These are phyloP conservation scores for Hemitrygon akajei DNA, from an alignment of 2,797 vertebrate species.

Conservation along the genomic window DNA sequence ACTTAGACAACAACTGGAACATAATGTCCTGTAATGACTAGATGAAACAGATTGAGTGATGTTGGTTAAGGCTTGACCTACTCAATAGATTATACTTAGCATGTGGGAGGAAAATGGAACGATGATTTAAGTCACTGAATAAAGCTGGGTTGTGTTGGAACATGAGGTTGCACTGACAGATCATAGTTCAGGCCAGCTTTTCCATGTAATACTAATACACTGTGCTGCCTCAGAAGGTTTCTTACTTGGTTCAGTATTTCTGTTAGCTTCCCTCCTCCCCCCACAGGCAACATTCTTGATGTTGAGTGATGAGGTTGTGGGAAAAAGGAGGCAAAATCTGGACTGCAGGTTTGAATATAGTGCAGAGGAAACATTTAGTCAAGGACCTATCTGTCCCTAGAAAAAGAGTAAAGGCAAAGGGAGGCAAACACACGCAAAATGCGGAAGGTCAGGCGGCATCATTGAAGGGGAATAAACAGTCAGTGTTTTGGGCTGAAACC, in stretches of 20 bases:
- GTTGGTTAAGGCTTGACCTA: too few relatives aligned
- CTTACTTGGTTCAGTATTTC: background rate
- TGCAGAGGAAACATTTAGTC: background rate
- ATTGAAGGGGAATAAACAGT: too few relatives aligned
- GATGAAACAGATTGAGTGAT: too few relatives aligned
- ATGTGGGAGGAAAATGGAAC: too few relatives aligned
- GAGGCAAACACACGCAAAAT: too few relatives aligned
- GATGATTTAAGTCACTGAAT: background rate
- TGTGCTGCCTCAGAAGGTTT: background rate
- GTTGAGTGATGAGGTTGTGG: background rate
- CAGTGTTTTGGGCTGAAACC: too few relatives aligned
- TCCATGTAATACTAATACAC: background rate
- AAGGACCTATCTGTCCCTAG: too few relatives aligned
- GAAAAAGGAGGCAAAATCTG: background rate
- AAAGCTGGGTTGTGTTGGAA: background rate
- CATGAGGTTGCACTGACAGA: background rate
- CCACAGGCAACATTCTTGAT: background rate
- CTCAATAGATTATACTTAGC: too few relatives aligned
- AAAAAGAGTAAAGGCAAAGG: too few relatives aligned
- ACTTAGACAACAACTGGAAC: too few relatives aligned
- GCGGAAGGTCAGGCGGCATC: too few relatives aligned
- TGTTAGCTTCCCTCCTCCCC: background rate
- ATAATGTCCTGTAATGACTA: too few relatives aligned
- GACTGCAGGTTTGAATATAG: background rate
- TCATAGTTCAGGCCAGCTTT: background rate